phyloP scores from a whole-genome alignment of 2,113 vertebrate species.

The Bathybates hornii region DNA sequence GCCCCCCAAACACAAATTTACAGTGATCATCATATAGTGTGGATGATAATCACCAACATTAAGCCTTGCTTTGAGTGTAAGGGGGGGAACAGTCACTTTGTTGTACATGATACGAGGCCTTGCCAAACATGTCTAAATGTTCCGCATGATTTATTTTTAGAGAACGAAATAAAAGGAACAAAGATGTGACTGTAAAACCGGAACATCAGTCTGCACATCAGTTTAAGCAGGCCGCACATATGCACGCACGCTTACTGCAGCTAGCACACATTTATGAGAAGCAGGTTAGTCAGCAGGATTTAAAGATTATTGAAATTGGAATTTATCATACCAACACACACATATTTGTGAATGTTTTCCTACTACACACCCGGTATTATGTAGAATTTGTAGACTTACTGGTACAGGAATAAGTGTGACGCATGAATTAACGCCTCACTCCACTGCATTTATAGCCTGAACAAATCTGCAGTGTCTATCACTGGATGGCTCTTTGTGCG shows the following conservation, averaged over 20 bases:
- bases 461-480: neutral
- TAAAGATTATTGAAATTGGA: neutral
- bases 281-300: neutral
- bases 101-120: neutral
- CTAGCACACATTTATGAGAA: neutral
- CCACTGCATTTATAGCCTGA: neutral
- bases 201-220: neutral
- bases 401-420: neutral
- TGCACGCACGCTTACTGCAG: neutral
- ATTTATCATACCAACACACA: fast-evolving
- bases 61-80: neutral
- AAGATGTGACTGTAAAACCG: neutral
- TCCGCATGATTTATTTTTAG: neutral
- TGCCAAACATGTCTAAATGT: neutral
- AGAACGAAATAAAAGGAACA: neutral
- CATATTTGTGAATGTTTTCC: neutral
- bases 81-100: neutral
- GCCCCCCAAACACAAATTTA: neutral
- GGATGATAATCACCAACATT: neutral
- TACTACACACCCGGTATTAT: neutral
- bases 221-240: neutral
- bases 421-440: fast-evolving
- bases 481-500: fast-evolving
- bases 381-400: neutral
- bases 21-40: neutral